Evolutionary conservation across 1,140 invertebrate genomes (phyloP).

Genomic region (Scaptomyza montana): DNA sequence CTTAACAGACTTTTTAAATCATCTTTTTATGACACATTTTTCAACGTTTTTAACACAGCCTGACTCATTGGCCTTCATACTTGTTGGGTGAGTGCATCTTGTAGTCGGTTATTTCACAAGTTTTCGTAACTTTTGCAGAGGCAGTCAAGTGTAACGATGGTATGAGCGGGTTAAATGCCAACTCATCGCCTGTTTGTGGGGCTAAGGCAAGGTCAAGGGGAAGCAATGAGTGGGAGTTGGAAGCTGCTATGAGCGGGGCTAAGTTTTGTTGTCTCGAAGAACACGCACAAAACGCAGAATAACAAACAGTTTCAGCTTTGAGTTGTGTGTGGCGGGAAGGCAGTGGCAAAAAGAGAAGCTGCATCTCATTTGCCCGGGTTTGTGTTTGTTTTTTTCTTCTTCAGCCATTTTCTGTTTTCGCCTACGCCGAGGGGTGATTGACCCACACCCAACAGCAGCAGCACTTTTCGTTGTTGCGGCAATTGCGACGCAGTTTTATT

Average conservation of each 20-base stretch:
- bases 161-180: constrained; percentile 24
- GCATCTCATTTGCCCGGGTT: not conserved
- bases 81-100: not conserved
- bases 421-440: constrained; percentile 22
- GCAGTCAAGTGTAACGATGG: constrained; percentile 14
- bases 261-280: not conserved
- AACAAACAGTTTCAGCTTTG: not conserved
- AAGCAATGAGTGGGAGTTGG: not conserved
- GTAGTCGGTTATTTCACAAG: not conserved
- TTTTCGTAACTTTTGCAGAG: not conserved
- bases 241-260: not conserved
- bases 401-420: not conserved
- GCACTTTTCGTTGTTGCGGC: constrained; percentile 31
- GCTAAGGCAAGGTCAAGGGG: constrained; percentile 24
- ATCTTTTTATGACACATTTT: no score
- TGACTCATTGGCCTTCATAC: no score
- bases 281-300: not conserved
- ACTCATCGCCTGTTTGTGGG: constrained; percentile 15
- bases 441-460: constrained; percentile 23
- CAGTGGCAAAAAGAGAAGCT: not conserved
- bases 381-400: not conserved
- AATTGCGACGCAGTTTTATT: constrained; percentile 57
- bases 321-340: no score
- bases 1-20: no score
- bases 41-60: no score